Conservation (phyloP, 2,797 vertebrate genomes). For the Cirrhinus molitorella region DNA sequence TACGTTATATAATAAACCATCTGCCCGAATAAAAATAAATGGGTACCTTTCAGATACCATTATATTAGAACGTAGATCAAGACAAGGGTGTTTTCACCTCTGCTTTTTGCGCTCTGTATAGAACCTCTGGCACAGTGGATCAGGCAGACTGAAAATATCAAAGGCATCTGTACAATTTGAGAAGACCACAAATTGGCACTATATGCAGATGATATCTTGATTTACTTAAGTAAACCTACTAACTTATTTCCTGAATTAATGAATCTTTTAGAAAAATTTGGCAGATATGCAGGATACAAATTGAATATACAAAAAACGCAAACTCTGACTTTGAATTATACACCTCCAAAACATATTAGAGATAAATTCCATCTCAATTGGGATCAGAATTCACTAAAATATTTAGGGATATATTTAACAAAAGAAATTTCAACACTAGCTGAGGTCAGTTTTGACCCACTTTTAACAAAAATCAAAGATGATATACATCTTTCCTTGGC, state of each 20-base stretch:
- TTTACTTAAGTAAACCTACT: background rate
- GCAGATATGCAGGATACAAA: constrained; percentile 19
- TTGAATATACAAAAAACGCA: constrained; percentile 42
- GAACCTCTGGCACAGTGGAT: constrained; percentile 45
- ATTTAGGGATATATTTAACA: constrained; percentile 17
- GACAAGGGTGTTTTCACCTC: constrained; percentile 26
- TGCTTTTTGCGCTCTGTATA: constrained; percentile 44
- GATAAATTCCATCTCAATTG: constrained; percentile 18
- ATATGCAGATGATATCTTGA: background rate
- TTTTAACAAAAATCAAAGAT: background rate
- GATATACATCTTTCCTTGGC: constrained; percentile 21
- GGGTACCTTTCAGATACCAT: background rate
- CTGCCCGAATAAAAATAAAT: constrained; percentile 19
- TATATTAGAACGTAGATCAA: background rate
- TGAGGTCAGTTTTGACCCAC: background rate
- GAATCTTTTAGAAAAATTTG: background rate
- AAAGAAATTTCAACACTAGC: constrained; percentile 14
- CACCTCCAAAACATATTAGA: background rate
- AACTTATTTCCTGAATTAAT: constrained; percentile 21
- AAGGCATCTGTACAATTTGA: background rate
- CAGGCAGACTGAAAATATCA: constrained; percentile 21
- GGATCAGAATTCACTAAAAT: constrained; percentile 24
- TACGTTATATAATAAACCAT: background rate
- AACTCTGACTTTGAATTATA: constrained; percentile 36
- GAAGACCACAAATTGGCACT: background rate